Evolutionary conservation across 1,140 invertebrate genomes (phyloP).

Genomic region (Leptonema lineaticorne): DNA sequence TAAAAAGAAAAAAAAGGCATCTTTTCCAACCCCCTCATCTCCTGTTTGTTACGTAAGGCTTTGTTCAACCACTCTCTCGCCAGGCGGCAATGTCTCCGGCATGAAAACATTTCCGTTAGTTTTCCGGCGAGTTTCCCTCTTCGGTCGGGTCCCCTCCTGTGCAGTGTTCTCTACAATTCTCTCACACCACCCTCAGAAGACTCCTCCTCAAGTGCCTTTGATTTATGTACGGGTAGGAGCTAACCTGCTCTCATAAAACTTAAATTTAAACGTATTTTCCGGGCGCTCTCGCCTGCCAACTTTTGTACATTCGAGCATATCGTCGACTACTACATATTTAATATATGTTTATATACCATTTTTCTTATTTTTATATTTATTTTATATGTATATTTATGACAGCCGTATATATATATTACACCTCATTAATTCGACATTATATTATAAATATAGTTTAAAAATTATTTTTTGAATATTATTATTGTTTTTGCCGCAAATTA

Average conservation of each 20-base stretch:
- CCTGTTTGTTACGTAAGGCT: conserved; percentile 28
- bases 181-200: neutral
- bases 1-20: neutral
- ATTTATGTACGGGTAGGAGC: conserved; percentile 30
- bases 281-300: conserved; percentile 28
- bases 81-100: conserved; percentile 26
- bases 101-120: conserved; percentile 33
- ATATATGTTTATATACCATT: no score
- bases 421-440: no score
- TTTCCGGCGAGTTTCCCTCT: conserved; percentile 29
- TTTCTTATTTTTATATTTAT: no score
- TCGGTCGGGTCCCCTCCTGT: no score
- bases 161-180: neutral
- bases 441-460: no score
- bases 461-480: no score
- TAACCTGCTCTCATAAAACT: conserved; percentile 32
- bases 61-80: conserved; percentile 24
- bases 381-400: no score
- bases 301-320: conserved; percentile 15
- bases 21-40: conserved; percentile 9
- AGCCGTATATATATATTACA: no score
- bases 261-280: conserved; percentile 38
- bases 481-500: no score
- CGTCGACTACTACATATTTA: conserved; percentile 1
- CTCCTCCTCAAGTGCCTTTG: conserved; percentile 28